Evolutionary conservation across 2,113 vertebrate genomes (phyloP), one percentile per base, ranked within the genome.

Genomic region (Nerophis lumbriciformis): DNA sequence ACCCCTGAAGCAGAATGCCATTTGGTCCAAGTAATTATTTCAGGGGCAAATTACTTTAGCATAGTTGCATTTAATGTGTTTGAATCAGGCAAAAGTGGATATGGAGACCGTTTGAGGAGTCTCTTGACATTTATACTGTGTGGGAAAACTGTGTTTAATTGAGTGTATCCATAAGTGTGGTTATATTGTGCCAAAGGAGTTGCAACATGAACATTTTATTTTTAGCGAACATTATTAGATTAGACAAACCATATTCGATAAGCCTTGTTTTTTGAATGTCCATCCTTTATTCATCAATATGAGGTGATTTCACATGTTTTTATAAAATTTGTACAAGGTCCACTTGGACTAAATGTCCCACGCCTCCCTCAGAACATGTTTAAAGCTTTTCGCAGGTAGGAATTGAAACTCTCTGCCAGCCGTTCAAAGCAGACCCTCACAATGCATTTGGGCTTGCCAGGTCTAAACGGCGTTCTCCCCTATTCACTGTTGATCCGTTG

Each of bases 131-230:
- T 90, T 91, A 84, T 84, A 82, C 77, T 81, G 74, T 77, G 78
- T 78, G 82, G 80, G 78, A 85, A 81, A 87, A 78, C 87, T 83
- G 83, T 88, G 86, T 89, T 90, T 90, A 89, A 90, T 89, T 84
- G 84, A 88, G 85, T 80, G 83, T 89, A 87, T 90, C 87, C 83
- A 89, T 88, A 88, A 80, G 77, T 76, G 78, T 73, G 78, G 59
- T 78, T 86, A 83, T 72, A 64, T 81, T 82, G 83, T 84, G 76
- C 86, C 84, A 87, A 79, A 87, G 21, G 8, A 48, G 45, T 60
- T 47, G n/a, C 54, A 42, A 19, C 4, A 47, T 19, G 19, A 47
- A 14, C 56, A 73, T 80, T 87, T 72, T 28, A 1, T 28, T 72
- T 87, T 85, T 84, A 73, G 72, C 70, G 71, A 55, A 78, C 72